Evolutionary conservation across 2,888 invertebrate species (phyloP).

Genomic region (Cosmorhoe ocellata): DNA sequence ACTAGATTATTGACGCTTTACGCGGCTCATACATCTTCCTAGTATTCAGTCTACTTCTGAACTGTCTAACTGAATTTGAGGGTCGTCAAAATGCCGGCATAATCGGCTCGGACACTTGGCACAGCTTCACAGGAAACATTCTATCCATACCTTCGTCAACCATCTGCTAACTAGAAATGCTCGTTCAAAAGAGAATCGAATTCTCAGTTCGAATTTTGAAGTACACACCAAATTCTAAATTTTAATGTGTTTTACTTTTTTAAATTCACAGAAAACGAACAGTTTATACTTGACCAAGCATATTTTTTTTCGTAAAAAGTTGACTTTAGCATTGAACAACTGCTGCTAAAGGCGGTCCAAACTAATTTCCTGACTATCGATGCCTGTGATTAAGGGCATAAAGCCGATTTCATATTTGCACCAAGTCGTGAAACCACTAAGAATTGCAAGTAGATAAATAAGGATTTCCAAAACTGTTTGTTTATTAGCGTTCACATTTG

Average conservation of each 20-base stretch:
- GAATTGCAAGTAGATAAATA: too few species aligned
- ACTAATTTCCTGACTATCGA: slow-evolving; percentile 29
- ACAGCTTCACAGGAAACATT: slow-evolving; percentile 28
- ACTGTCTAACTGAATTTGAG: slow-evolving; percentile 21
- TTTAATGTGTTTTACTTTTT: neutral
- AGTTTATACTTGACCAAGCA: too few species aligned
- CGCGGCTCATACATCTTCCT: neutral
- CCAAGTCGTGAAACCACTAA: neutral
- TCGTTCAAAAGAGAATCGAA: neutral
- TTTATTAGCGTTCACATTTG: neutral
- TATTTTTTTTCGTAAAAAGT: too few species aligned
- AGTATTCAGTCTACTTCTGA: slow-evolving; percentile 9
- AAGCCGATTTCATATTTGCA: slow-evolving; percentile 5
- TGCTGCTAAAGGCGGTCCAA: slow-evolving; percentile 1
- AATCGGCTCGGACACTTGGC: slow-evolving; percentile 24
- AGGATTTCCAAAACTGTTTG: too few species aligned
- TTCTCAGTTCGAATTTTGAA: neutral
- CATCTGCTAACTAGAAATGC: slow-evolving; percentile 11
- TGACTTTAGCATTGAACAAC: too few species aligned
- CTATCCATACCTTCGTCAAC: slow-evolving; percentile 21
- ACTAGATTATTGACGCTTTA: slow-evolving; percentile 6
- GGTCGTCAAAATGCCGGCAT: slow-evolving; percentile 25
- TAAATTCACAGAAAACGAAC: too few species aligned
- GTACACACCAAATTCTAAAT: neutral
- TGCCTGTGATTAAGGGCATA: slow-evolving; percentile 25